Conservation (phyloP, 2,113 vertebrate genomes). For the Hoplias malabaricus region DNA sequence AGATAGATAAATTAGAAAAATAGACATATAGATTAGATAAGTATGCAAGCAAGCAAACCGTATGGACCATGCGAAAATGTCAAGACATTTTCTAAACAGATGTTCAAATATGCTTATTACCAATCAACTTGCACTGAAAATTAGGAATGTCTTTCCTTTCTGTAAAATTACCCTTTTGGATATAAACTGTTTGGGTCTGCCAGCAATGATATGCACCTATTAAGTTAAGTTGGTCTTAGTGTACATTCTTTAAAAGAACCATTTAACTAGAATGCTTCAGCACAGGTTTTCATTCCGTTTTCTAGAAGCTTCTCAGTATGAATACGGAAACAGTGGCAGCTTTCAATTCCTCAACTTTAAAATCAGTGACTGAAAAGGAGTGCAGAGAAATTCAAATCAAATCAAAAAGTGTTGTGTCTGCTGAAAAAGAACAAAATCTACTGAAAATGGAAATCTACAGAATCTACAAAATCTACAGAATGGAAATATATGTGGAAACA, state of each 20-base stretch:
- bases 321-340: neutral
- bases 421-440: neutral
- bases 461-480: neutral
- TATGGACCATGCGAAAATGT: too few species aligned
- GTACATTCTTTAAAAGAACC: neutral
- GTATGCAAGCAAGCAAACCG: too few species aligned
- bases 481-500: slow-evolving; percentile 8
- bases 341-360: neutral
- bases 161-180: too few species aligned
- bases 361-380: neutral
- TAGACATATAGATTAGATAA: too few species aligned
- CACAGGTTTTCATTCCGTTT: neutral
- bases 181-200: too few species aligned
- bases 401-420: neutral
- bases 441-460: neutral
- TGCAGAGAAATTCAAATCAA: neutral
- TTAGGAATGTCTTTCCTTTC: too few species aligned
- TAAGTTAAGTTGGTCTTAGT: too few species aligned
- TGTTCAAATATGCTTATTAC: too few species aligned
- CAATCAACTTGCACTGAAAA: too few species aligned
- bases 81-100: too few species aligned
- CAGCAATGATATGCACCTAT: too few species aligned
- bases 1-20: too few species aligned
- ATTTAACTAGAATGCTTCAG: neutral
- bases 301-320: neutral